Base-by-base conservation (phyloP, 2,113 vertebrate species). In the Sebastes fasciatus region DNA sequence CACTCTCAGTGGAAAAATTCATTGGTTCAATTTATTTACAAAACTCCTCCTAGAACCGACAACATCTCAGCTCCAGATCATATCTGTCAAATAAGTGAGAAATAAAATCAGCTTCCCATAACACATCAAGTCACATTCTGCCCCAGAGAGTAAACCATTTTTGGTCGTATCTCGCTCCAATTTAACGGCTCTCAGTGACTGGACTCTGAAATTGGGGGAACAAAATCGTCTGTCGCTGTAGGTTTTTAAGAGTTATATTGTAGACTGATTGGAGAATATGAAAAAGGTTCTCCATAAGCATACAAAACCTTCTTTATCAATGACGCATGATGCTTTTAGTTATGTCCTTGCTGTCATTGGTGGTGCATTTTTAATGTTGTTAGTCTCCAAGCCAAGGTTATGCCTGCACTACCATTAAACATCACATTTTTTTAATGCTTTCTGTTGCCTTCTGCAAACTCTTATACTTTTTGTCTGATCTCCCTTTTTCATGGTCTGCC, bases 91-190 rank as follows among this genome's bases (percentile, higher is more conserved):
- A 79, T 8, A 57, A 26, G 42, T 67, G 66, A 58, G 21, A 75
- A 54, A 79, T 42, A 69, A 69, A 60, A 43, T 57, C 68, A n/a
- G 66, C 21, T 55, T 86, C 55, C 57, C 75, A 66, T 34, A 80
- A 79, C 45, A 45, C 21, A 63, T 17, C 9, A 0, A 43, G 48
- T 21, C 42, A 54, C 61, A 63, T 26, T n/a, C 62, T 68, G 16
- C 40, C 58, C n/a, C 46, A n/a, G 43, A 78, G 46, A 79, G 60
- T 19, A 19, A 45, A 45, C 49, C 57, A 66, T 49, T 14, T 71
- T 58, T 52, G 45, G 46, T 76, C 58, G 43, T 16, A 9, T 58
- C 14, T 74, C 51, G 21, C 11, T 71, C 16, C 6, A 26, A 52
- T 70, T 69, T 23, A 34, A 8, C 45, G 46, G 66, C 54, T 78